phyloP scores from a whole-genome alignment of 1,140 invertebrate genomes.

The Drusus annulatus region DNA sequence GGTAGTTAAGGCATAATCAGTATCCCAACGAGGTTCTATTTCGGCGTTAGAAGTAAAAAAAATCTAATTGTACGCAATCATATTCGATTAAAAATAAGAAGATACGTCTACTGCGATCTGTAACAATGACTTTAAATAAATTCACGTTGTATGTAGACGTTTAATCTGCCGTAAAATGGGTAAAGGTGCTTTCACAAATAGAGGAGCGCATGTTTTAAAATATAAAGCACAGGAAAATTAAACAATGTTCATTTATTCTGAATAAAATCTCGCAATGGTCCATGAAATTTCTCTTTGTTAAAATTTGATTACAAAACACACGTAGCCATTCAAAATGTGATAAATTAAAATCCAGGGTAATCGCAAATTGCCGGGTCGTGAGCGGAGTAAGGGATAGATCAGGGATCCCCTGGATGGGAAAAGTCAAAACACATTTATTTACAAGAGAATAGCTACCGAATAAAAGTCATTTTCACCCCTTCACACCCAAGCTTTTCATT shows the following conservation, averaged over 20 bases:
- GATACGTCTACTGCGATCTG: too few species aligned
- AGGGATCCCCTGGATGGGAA: conserved; percentile 36
- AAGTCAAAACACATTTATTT: conserved; percentile 44
- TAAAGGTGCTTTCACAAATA: not conserved
- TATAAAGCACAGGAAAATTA: not conserved
- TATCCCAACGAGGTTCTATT: too few species aligned
- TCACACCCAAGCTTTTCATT: not conserved
- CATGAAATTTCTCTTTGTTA: conserved; percentile 38
- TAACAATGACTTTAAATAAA: conserved; percentile 1
- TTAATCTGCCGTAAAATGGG: not conserved
- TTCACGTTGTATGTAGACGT: not conserved
- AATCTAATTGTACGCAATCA: too few species aligned
- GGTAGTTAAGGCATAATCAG: too few species aligned
- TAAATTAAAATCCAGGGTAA: conserved; percentile 40
- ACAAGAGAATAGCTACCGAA: conserved; percentile 33
- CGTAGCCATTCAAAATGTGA: conserved; percentile 32
- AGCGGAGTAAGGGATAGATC: conserved; percentile 6
- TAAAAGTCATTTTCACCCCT: conserved; percentile 22
- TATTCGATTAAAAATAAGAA: too few species aligned
- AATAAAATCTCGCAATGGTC: conserved; percentile 22
- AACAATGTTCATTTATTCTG: conserved; percentile 19
- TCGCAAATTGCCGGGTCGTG: conserved; percentile 32
- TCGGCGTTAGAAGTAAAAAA: too few species aligned
- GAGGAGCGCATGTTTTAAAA: not conserved
- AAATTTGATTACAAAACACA: conserved; percentile 32